These are phyloP conservation scores for Thysanoteuthis rhombus DNA, from an alignment of 2,888 invertebrate genomes.

Conservation along the genomic window DNA sequence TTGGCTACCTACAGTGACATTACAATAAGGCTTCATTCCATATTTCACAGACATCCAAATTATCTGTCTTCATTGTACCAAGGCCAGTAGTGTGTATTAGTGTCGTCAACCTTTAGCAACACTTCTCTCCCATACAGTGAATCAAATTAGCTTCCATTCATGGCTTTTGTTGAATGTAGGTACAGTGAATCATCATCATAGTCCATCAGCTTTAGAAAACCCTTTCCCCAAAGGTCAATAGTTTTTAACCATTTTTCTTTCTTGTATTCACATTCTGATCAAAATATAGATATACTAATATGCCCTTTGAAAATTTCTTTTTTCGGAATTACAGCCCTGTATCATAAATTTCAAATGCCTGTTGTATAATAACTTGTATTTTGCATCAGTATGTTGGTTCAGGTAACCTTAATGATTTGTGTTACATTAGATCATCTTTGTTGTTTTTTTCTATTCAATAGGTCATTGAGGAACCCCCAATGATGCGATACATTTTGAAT, in stretches of 20 bases:
- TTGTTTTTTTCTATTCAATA: neutral
- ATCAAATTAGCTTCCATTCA: neutral
- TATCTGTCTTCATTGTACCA: neutral
- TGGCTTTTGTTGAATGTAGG: neutral
- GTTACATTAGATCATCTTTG: neutral
- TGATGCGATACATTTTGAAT: neutral
- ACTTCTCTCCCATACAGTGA: neutral
- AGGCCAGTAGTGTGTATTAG: constrained; percentile 12
- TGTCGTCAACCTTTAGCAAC: neutral
- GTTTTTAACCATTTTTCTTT: neutral
- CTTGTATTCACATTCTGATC: neutral
- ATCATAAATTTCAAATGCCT: neutral
- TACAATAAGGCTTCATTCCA: neutral
- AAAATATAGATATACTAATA: neutral
- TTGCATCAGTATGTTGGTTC: neutral
- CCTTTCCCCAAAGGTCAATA: neutral
- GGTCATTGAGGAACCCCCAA: neutral
- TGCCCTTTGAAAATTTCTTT: neutral
- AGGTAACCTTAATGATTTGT: neutral
- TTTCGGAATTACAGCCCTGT: neutral
- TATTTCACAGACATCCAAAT: constrained; percentile 12
- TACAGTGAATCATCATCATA: neutral
- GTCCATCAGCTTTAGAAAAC: neutral
- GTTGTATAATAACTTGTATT: neutral
- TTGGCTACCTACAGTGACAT: neutral